Evolutionary conservation across 2,113 vertebrate genomes (phyloP), one percentile per base, ranked within the genome.

Genomic region (Psophia crepitans): DNA sequence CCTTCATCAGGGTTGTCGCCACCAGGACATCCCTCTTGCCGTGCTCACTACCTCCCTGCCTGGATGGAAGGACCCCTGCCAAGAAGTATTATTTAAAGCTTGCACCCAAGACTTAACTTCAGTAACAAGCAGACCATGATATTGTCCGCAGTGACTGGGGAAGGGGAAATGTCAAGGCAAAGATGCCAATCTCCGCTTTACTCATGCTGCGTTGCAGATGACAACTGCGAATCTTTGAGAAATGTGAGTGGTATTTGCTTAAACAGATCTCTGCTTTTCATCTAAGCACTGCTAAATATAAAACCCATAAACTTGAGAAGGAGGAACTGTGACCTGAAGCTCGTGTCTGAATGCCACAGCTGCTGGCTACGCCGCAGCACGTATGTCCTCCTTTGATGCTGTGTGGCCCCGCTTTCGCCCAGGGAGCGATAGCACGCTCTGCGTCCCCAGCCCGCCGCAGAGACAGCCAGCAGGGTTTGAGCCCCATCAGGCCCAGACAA

Each of bases 371-470:
- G 48, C 46, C 81, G 70, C 70, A 93, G 70, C 78, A 56, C 8
- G 1, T 14, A 7, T 0, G 21, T 73, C 44, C 57, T 63, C 43
- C 37, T 85, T 32, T 30, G 60, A 37, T 11, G 32, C 43, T 35
- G 32, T 13, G 68, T 57, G 79, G 48, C 60, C 33, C 37, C 26
- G 44, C 48, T 77, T 65, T 60, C 65, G 69, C 54, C 22, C 39
- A 2, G 7, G 11, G 30, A 8, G 64, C 11, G 5, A 2, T 4
- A 30, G 3, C 5, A 23, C 0, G 0, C 5, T 20, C 22, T 74
- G 23, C 1, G 0, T n/a, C 46, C 44, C 61, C 51, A 58, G n/a
- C 8, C n/a, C 1, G 5, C 46, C 63, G 51, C 60, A 48, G 48
- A 37, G 60, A 12, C 5, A 10, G 37, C 15, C 58, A 83, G 86